A percentile compares a stretch with the other conserved stretches of the same genome.
These are phyloP conservation scores for Drosophila erecta DNA, from an alignment of 1,140 invertebrate species.

Conservation along the genomic window DNA sequence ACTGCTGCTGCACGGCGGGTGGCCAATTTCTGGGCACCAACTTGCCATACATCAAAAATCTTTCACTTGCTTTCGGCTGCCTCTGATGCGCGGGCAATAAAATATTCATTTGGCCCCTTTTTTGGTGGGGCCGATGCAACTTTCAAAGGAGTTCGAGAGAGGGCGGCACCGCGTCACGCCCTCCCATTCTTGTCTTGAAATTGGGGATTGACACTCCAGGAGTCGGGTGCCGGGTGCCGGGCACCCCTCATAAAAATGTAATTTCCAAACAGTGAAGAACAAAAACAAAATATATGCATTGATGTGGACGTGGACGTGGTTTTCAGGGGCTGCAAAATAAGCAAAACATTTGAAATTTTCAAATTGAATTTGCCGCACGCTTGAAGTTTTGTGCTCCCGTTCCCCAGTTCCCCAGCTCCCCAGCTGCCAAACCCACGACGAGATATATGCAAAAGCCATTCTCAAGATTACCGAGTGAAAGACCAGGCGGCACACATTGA, in stretches of 20 bases:
- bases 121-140: conserved; percentile 48
- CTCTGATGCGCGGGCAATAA: conserved; percentile 61
- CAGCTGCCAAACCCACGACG: not conserved
- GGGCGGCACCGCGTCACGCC: conserved; percentile 17
- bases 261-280: conserved; percentile 57
- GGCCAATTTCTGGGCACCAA: conserved; percentile 62
- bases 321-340: conserved; percentile 22
- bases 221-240: conserved; percentile 34
- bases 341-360: conserved; percentile 78
- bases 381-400: conserved; percentile 58
- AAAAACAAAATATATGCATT: conserved; percentile 21
- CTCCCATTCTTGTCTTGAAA: conserved; percentile 33
- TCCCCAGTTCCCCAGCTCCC: not conserved
- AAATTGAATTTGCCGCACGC: conserved; percentile 82
- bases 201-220: conserved; percentile 53
- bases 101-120: conserved; percentile 71
- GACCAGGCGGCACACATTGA: conserved; percentile 42
- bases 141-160: conserved; percentile 56
- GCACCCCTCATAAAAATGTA: conserved; percentile 80
- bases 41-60: conserved; percentile 50
- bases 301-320: not conserved
- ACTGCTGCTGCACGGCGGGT: conserved; percentile 56
- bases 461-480: conserved; percentile 58
- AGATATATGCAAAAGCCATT: conserved; percentile 65
- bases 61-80: conserved; percentile 42